Evolutionary conservation across 1,140 invertebrate genomes (phyloP), one percentile per base, ranked within the genome.

Genomic region (Drusus annulatus): DNA sequence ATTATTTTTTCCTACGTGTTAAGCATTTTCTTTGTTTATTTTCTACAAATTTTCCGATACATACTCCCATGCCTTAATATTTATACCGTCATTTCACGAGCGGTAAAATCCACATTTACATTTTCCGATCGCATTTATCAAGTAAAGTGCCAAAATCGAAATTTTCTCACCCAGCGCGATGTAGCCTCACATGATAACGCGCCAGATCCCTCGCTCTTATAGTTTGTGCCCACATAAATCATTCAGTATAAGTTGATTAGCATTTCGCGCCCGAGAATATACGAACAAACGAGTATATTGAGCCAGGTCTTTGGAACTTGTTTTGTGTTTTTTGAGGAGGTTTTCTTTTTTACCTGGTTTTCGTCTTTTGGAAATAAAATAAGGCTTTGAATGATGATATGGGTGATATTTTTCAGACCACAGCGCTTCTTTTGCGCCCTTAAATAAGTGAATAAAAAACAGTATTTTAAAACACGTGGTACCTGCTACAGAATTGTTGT

Each of bases 51-150:
- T 60, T 60, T 19, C 56, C 19, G 56, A 60, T 60, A 60, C 17
- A 60, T 45, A 8, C 36, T 8, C 36, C 36, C 36, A 1, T 0
- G 36, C 5, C 13, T 45, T 45, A 45, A 13, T 45, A 45, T 45
- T 45, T 45, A 45, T 45, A 13, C 36, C 36, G 8, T 13, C 36
- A 60, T 60, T 60, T 60, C 56, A 60, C 56, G 56, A 19, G 17
- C 56, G 17, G 7, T 60, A 60, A 45, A 60, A 60, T 60, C 19
- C 23, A 8, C 23, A 60, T 60, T 60, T 60, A 23, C 56, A 60
- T 60, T 60, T 60, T 60, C 23, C 17, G 17, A 60, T 60, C 56
- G 56, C 56, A 60, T 60, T 60, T 60, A 60, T 60, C 56, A 60
- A 60, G 56, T 21, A 60, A 60, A 60, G 56, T 60, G 56, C 56